phyloP scores from a whole-genome alignment of 2,797 vertebrate genomes.

The Myotis planiceps region DNA sequence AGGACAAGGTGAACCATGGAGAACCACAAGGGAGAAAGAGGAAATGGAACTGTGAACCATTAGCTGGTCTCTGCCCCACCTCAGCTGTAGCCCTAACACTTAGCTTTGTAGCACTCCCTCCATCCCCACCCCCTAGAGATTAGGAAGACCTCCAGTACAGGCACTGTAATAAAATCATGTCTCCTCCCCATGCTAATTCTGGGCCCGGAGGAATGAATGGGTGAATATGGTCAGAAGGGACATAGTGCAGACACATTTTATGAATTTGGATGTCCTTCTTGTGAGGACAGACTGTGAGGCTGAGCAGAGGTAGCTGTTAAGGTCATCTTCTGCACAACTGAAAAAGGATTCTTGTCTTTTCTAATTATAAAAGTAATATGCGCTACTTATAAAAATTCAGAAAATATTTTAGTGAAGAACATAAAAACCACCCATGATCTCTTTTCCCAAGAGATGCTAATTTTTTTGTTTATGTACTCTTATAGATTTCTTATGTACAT shows the following conservation, averaged over 20 bases:
- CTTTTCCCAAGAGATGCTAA: constrained; percentile 15
- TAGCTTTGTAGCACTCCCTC: background rate
- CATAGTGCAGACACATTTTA: constrained; percentile 35
- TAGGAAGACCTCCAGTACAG: background rate
- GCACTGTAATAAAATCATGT: background rate
- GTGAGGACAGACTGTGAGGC: constrained; percentile 33
- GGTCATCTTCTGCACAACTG: constrained; percentile 40
- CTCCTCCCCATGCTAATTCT: background rate
- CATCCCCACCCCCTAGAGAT: background rate
- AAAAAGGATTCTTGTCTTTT: constrained; percentile 30
- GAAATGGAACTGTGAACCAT: background rate
- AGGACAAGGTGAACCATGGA: background rate
- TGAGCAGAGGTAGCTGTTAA: constrained; percentile 41
- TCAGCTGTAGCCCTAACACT: background rate
- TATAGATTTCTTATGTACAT: constrained; percentile 33
- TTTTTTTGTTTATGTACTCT: constrained; percentile 53
- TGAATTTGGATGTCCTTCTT: constrained; percentile 6
- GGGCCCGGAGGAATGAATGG: background rate
- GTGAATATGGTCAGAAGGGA: constrained; percentile 24
- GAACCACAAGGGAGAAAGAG: background rate
- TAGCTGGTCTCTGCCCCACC: background rate
- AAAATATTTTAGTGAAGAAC: constrained; percentile 47
- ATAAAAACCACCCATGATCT: constrained; percentile 40
- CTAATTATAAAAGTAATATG: constrained; percentile 49
- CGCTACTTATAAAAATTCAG: constrained; percentile 2